Evolutionary conservation across 2,797 vertebrate genomes (phyloP), one percentile per base, ranked within the genome.

Genomic region (Psittacula echo): DNA sequence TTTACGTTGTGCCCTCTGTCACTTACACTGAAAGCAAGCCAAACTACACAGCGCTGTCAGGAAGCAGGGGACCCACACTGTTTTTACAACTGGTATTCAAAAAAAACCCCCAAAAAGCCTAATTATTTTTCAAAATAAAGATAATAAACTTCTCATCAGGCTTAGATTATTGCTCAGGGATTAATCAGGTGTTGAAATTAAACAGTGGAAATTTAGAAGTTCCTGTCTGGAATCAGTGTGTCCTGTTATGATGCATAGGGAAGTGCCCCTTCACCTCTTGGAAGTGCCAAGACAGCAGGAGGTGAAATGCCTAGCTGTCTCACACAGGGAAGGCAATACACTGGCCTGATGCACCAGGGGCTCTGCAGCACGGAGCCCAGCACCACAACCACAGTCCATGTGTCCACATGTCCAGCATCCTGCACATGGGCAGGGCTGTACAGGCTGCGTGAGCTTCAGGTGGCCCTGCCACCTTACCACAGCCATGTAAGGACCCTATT

Each of bases 1-100:
- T 97, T 87, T 95, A 78, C 92, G 92, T 96, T 90, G 72, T 93
- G 87, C 81, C 88, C 93, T 93, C 75, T 91, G 72, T 90, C 86
- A 91, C 85, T 93, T 94, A 45, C 12, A 44, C 53, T 80, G 87
- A 90, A 94, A 90, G 81, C 65, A 80, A 85, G 87, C 91, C 96
- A 96, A 85, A 78, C 90, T 85, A 92, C 93, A 80, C 91, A 89
- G 74, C 42, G 37, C 61, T 77, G 84, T 89, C 80, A 83, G 94
- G 90, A 95, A 90, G 76, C 39, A 90, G 58, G 42, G 77, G 56
- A 90, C 67, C 47, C 71, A 64, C 71, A 39, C 80, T 66, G 53
- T 34, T 90, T 87, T 90, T 76, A 44, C 71, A 61, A 67, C 47
- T 68, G 68, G 39, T 78, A 41, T 45, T 44, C 22, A 7, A 60